Evolutionary conservation across 1,140 invertebrate species (phyloP).

Genomic region (Chrysoperla carnea): DNA sequence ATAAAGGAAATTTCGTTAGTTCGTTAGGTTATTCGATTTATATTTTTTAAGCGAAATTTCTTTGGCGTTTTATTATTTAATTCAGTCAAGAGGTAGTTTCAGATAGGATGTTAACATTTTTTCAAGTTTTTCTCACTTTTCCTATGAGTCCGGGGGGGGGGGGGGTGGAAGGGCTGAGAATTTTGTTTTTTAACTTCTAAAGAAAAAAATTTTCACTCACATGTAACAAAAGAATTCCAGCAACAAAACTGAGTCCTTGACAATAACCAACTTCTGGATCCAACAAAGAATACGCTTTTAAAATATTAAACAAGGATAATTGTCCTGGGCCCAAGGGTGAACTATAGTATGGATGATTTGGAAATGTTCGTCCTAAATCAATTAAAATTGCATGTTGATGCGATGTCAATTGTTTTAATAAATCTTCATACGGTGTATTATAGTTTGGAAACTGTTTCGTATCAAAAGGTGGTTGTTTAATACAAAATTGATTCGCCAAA

Average conservation of each 20-base stretch:
- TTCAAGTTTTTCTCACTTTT: no score
- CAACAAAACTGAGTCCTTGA: constrained; percentile 90
- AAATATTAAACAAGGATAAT: constrained; percentile 78
- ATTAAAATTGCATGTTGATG: constrained; percentile 91
- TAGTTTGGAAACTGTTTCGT: constrained; percentile 49
- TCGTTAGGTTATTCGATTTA: no score
- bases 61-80: no score
- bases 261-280: constrained; percentile 92
- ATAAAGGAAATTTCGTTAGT: no score
- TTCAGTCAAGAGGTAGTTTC: no score
- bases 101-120: no score
- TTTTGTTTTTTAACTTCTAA: no score
- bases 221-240: constrained; percentile 80
- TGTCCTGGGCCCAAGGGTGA: constrained; percentile 77
- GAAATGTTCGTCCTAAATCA: constrained; percentile 87
- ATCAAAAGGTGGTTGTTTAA: constrained; percentile 50
- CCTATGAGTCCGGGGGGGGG: no score
- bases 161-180: no score
- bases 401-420: constrained; percentile 76
- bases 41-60: constrained; percentile 3
- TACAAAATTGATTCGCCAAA: constrained; percentile 61
- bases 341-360: constrained; percentile 81
- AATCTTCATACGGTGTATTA: constrained; percentile 57
- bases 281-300: constrained; percentile 89
- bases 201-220: constrained; percentile 35